Evolutionary conservation across 2,888 invertebrate genomes (phyloP), one percentile per base, ranked within the genome.

Genomic region (Lycophotia porphyrea): DNA sequence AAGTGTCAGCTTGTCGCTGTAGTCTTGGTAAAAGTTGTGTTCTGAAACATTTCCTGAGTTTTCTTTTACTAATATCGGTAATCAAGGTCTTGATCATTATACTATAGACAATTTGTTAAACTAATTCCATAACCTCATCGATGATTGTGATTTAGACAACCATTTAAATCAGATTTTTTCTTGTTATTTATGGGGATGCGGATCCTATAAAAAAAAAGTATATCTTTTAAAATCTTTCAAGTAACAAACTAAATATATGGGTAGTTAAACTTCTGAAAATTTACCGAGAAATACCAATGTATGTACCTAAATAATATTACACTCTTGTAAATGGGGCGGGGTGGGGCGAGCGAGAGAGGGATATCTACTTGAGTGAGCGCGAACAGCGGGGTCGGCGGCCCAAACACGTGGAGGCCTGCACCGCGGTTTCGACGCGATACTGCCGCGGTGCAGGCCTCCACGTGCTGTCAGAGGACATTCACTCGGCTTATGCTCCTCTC

Each of bases 401-500:
- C 91, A 91, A 90, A 92, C 96, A 95, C 96, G 96, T 96, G 96
- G 96, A 95, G 96, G 96, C 96, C 91, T 90, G 91, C 92, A 96
- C 96, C 93, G 93, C 93, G 96, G 95, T 92, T 90, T 82, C 83
- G 83, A 82, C 83, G 65, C 78, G 80, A 82, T 77, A 82, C 65
- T 66, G 83, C 95, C 96, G 93, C 92, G 93, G 96, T 96, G 92
- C 90, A 91, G 92, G 95, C 96, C 96, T 95, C 96, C 96, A 96
- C 96, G 96, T 96, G 96, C 91, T 91, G 93, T 93, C 88, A 90
- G 91, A 91, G 91, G 91, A 91, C 91, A 91, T 91, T 91, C 91
- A 94, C 94, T 93, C 92, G 90, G 90, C 90, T 91, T 90, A 88
- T 90, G 88, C 88, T 90, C 88, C 91, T 87, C 88, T 90, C 91